These are phyloP conservation scores for Enteromius mattozi DNA, from an alignment of 2,797 vertebrate species.

Conservation along the genomic window DNA sequence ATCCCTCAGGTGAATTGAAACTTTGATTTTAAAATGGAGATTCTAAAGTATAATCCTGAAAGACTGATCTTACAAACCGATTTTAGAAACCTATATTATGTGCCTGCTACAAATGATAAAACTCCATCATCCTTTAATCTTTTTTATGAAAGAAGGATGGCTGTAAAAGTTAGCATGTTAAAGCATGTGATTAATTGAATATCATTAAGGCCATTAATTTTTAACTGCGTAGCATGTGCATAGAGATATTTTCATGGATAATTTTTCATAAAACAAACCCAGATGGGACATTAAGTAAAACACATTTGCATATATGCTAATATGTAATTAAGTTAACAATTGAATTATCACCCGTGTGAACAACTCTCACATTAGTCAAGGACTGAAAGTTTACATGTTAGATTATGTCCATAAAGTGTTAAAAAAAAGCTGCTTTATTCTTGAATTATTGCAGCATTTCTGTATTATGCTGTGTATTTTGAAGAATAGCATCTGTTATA, in stretches of 20 bases:
- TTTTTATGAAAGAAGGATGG: background rate
- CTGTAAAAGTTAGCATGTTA: background rate
- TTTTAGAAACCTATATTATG: background rate
- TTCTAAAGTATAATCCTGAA: background rate
- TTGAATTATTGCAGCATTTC: background rate
- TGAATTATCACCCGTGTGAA: background rate
- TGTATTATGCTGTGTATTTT: background rate
- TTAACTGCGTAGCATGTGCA: too few relatives aligned
- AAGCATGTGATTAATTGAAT: background rate
- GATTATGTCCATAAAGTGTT: background rate
- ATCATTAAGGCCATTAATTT: background rate
- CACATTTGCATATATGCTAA: background rate
- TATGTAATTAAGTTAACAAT: background rate
- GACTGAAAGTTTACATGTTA: background rate
- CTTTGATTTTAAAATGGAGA: background rate
- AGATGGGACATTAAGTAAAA: background rate
- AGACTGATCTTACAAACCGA: background rate
- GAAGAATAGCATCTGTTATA: background rate
- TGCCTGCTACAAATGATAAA: conserved; percentile 2
- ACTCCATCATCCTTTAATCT: background rate
- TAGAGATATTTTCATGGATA: background rate
- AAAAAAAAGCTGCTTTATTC: background rate
- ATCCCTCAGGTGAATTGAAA: conserved; percentile 1
- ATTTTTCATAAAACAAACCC: background rate
- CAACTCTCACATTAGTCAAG: background rate